Evolutionary conservation across 2,113 vertebrate genomes (phyloP), one percentile per base, ranked within the genome.

Genomic region (Tragelaphus strepsiceros): DNA sequence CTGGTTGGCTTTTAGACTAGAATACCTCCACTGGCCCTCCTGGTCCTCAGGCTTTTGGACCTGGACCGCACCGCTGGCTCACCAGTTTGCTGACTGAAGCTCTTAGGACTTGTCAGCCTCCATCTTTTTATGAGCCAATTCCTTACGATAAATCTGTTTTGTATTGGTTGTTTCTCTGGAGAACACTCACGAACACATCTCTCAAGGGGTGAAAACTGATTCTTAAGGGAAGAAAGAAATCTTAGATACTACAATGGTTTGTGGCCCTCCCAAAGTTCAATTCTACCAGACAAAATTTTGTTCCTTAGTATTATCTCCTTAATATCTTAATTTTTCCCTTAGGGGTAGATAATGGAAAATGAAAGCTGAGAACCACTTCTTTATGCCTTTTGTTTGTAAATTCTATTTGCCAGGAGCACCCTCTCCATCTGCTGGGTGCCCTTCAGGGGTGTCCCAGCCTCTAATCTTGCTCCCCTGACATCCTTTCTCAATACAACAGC

Each of bases 1-100:
- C 82, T 39, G 16, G 67, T 30, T 24, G 67, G 17, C 71, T 67
- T 39, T 51, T 32, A 30, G n/a, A 17, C 62, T 28, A 6, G 77
- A 49, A 9, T 1, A 13, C 4, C 17, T 32, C 61, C 32, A 2
- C 0, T 0, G 8, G 87, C 53, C n/a, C 39, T 82, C 58, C 87
- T 35, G 43, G 14, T 3, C 49, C 26, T 80, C 67, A 43, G 84
- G 11, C 58, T 35, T 46, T 19, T 26, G 39, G 43, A 59, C 53
- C 26, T 7, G 43, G n/a, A 21, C 15, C 7, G 7, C 28, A 28
- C 15, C 39, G 9, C 0, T 1, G 30, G 84, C 13, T 32, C n/a
- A 59, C 71, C 5, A 46, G 53, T 26, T 88, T 35, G 51, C 51
- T 15, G 43, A 59, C 26, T 46, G n/a, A 6, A 46, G n/a, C 8